Conservation (phyloP, 2,888 invertebrate genomes). For the Acleris emargana region DNA sequence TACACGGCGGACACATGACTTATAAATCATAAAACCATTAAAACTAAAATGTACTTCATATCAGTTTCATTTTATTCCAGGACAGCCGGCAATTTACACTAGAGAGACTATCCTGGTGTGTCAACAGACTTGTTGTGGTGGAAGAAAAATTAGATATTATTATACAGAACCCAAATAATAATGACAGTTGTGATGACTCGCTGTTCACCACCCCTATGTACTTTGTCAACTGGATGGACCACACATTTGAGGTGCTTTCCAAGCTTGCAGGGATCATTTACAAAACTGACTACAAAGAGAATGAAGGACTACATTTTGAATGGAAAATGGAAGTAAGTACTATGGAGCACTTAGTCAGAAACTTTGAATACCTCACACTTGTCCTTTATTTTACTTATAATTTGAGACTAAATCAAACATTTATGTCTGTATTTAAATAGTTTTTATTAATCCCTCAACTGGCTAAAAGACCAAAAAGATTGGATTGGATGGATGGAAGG, state of each 20-base stretch:
- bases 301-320: conserved; percentile 46
- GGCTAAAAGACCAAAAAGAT: too few species aligned
- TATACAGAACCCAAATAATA: conserved; percentile 35
- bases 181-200: conserved; percentile 51
- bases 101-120: conserved; percentile 72
- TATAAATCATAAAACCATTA: not conserved
- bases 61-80: conserved; percentile 47
- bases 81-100: conserved; percentile 67
- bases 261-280: conserved; percentile 64
- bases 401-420: too few species aligned
- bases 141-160: conserved; percentile 50
- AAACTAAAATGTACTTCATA: not conserved
- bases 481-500: too few species aligned
- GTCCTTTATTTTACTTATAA: too few species aligned
- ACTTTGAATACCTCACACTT: too few species aligned
- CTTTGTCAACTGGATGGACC: conserved; percentile 79
- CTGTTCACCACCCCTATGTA: conserved; percentile 64
- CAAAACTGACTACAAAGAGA: conserved; percentile 59
- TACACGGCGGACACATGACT: not conserved
- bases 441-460: too few species aligned
- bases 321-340: conserved; percentile 66
- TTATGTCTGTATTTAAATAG: too few species aligned
- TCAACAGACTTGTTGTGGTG: conserved; percentile 58
- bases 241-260: conserved; percentile 69
- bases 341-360: too few species aligned